Conservation (phyloP, 2,797 vertebrate genomes). For the Enteromius paludinosus region DNA sequence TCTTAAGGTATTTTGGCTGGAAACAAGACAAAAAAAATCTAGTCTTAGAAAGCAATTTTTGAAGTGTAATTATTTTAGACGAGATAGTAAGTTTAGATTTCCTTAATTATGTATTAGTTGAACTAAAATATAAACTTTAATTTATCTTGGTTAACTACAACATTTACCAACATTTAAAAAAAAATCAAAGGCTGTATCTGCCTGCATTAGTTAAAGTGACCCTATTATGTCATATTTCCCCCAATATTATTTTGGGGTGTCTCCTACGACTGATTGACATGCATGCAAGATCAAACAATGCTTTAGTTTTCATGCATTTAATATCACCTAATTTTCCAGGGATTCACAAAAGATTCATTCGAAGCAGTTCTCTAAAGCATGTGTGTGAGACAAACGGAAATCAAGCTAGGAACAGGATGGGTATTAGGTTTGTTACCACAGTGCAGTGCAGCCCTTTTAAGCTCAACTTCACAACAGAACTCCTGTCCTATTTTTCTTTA, state of each 20-base stretch:
- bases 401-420: background rate
- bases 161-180: background rate
- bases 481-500: slow-evolving; percentile 19
- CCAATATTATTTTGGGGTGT: background rate
- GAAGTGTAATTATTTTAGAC: background rate
- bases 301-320: background rate
- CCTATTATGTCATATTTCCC: background rate
- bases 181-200: background rate
- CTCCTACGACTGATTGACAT: background rate
- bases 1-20: too few relatives aligned
- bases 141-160: background rate
- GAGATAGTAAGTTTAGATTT: background rate
- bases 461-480: slow-evolving; percentile 25
- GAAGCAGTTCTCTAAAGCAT: background rate
- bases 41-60: too few relatives aligned
- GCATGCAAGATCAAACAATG: background rate
- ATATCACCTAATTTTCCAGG: background rate
- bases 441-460: background rate
- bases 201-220: background rate
- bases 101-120: background rate
- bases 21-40: too few relatives aligned
- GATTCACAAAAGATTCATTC: background rate
- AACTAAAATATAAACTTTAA: background rate
- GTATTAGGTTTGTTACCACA: slow-evolving; percentile 10
- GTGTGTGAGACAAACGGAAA: slow-evolving; percentile 3